A percentile compares a stretch with the other conserved stretches of the same genome.
Evolutionary conservation across 2,888 invertebrate genomes (phyloP).

Genomic region (Netelia inedita): DNA sequence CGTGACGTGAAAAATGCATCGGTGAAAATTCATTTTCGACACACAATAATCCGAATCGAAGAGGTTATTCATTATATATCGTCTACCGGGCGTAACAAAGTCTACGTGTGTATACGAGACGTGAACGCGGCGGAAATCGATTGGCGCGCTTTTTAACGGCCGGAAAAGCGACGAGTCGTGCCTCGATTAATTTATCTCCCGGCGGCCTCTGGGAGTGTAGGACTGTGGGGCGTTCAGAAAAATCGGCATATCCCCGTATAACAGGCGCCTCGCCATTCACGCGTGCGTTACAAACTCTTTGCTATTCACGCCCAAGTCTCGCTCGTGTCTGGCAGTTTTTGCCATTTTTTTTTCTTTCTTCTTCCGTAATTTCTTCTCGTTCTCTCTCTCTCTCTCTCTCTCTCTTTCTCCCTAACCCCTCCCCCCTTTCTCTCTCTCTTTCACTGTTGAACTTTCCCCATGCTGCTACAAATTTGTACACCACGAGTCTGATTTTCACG

Average conservation of each 20-base stretch:
- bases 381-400: conserved; percentile 16
- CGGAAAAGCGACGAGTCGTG: conserved; percentile 77
- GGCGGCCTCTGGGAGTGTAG: conserved; percentile 61
- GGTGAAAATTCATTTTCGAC: conserved; percentile 39
- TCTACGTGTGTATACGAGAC: conserved; percentile 65
- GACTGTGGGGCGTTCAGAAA: conserved; percentile 63
- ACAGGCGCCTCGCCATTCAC: conserved; percentile 45
- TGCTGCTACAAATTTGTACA: conserved; percentile 2
- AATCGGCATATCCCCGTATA: conserved; percentile 65
- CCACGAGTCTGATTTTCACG: neutral
- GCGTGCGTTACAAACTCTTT: conserved; percentile 35
- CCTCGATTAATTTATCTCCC: conserved; percentile 76
- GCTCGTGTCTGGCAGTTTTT: conserved; percentile 50
- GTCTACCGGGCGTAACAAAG: conserved; percentile 59
- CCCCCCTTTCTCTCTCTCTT: conserved; percentile 8
- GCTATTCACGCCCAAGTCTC: conserved; percentile 25
- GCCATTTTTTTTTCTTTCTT: conserved; percentile 58
- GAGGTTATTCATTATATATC: conserved; percentile 58
- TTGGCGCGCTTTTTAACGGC: conserved; percentile 76
- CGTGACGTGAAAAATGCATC: conserved; percentile 30
- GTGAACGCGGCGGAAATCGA: conserved; percentile 73
- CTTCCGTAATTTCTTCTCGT: conserved; percentile 13
- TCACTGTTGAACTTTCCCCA: conserved; percentile 11
- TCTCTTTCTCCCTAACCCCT: conserved; percentile 8
- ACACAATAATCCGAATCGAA: conserved; percentile 11